These are phyloP conservation scores for Homarus americanus DNA, from an alignment of 1,140 invertebrate species.

Conservation along the genomic window DNA sequence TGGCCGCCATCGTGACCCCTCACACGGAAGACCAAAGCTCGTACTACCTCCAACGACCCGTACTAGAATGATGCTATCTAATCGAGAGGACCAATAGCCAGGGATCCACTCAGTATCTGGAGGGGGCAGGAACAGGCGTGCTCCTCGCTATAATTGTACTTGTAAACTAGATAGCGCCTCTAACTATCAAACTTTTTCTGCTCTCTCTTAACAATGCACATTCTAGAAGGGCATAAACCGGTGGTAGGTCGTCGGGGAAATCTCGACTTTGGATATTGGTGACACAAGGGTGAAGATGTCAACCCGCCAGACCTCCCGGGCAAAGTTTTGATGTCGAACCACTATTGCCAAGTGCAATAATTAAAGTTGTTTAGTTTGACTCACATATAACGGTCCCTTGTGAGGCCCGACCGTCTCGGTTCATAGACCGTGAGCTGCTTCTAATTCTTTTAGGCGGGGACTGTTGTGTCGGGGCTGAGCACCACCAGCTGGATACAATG, in stretches of 20 bases:
- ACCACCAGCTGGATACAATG: too few species aligned
- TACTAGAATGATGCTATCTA: constrained; percentile 65
- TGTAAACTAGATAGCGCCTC: constrained; percentile 68
- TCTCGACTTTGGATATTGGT: background rate
- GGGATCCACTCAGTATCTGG: constrained; percentile 53
- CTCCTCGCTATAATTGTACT: constrained; percentile 65
- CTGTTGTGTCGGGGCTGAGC: too few species aligned
- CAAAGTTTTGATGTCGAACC: constrained; percentile 48
- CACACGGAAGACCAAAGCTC: constrained; percentile 64
- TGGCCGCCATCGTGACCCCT: constrained; percentile 40
- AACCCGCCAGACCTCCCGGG: too few species aligned
- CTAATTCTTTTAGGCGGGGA: background rate
- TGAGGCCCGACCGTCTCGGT: constrained; percentile 6
- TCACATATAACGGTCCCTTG: constrained; percentile 8
- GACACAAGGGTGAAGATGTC: background rate
- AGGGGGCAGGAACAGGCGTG: constrained; percentile 42
- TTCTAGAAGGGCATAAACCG: constrained; percentile 51
- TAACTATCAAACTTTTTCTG: constrained; percentile 69
- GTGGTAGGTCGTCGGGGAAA: background rate
- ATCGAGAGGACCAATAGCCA: constrained; percentile 64
- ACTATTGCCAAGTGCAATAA: constrained; percentile 53
- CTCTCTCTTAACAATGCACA: constrained; percentile 64
- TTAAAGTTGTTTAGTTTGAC: constrained; percentile 60
- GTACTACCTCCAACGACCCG: constrained; percentile 56
- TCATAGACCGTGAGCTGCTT: background rate